Conservation (phyloP, 2,888 invertebrate genomes). For the Aleiodes alternator region DNA sequence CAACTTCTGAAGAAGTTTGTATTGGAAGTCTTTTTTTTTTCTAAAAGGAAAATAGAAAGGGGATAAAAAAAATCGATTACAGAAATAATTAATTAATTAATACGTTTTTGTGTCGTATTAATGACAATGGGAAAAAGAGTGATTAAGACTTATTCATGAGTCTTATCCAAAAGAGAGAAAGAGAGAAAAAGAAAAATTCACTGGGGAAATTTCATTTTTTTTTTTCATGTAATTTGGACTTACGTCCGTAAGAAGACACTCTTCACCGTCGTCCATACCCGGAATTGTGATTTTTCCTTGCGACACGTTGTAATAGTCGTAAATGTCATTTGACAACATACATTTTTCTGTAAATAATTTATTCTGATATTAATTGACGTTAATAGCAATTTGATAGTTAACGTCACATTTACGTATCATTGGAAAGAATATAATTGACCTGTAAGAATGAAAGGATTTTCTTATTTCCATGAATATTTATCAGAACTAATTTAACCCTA, state of each 20-base stretch:
- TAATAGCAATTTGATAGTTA: background rate
- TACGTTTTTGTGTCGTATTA: no score
- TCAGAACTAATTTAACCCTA: slow-evolving; percentile 18
- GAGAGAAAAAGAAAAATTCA: slow-evolving; percentile 14
- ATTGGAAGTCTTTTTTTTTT: background rate
- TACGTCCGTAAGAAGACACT: slow-evolving; percentile 92
- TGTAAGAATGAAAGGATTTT: slow-evolving; percentile 6
- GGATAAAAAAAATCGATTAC: slow-evolving; percentile 34
- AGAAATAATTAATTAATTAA: background rate
- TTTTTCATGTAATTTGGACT: slow-evolving; percentile 76
- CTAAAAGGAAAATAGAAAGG: slow-evolving; percentile 7
- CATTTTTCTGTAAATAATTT: slow-evolving; percentile 82
- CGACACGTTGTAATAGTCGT: slow-evolving; percentile 95
- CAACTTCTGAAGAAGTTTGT: slow-evolving; percentile 14
- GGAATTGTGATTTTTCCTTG: slow-evolving; percentile 98
- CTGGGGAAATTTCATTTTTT: slow-evolving; percentile 37
- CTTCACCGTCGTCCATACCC: slow-evolving; percentile 96
- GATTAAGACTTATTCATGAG: slow-evolving; percentile 21
- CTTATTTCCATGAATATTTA: background rate
- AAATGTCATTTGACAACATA: slow-evolving; percentile 89
- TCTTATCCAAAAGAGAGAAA: background rate
- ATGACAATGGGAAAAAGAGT: background rate
- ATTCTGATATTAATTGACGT: slow-evolving; percentile 1
- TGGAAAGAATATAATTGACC: slow-evolving; percentile 12
- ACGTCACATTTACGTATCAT: background rate